A percentile compares a stretch with the other conserved stretches of the same genome.
These are phyloP conservation scores for Noctua janthina DNA, from an alignment of 2,888 invertebrate species.

Conservation along the genomic window DNA sequence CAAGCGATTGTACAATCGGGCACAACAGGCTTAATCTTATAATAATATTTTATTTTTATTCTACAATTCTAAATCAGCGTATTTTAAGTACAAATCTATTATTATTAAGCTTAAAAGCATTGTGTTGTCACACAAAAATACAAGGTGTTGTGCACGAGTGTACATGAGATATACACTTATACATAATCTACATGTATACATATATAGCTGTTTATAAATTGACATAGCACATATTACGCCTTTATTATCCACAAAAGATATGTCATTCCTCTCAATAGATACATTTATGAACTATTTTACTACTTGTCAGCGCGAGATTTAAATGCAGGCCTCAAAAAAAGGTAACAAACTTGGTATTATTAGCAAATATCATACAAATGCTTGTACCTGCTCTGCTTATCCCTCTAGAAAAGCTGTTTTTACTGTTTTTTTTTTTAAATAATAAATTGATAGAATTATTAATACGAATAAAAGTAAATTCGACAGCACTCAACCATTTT, in stretches of 20 bases:
- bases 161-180: conserved; percentile 70
- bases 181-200: conserved; percentile 60
- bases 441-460: background rate
- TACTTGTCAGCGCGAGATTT: conserved; percentile 59
- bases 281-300: conserved; percentile 65
- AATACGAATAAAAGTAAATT: conserved; percentile 1
- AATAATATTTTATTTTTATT: conserved; percentile 64
- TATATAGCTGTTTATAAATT: conserved; percentile 67
- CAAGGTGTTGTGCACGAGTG: conserved; percentile 80
- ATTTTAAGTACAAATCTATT: conserved; percentile 78
- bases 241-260: conserved; percentile 75
- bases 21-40: conserved; percentile 72
- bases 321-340: conserved; percentile 25
- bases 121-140: conserved; percentile 79
- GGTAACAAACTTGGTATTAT: background rate
- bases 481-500: background rate
- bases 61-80: conserved; percentile 71
- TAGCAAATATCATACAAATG: background rate
- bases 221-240: conserved; percentile 63
- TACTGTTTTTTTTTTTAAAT: background rate
- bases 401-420: background rate
- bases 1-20: conserved; percentile 80
- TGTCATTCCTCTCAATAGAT: conserved; percentile 76
- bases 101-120: conserved; percentile 80
- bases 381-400: conserved; percentile 16